Percentiles rank a stretch among this genome's conserved stretches.
These are phyloP conservation scores for Nezara viridula DNA, from an alignment of 2,888 invertebrate genomes.

Conservation along the genomic window DNA sequence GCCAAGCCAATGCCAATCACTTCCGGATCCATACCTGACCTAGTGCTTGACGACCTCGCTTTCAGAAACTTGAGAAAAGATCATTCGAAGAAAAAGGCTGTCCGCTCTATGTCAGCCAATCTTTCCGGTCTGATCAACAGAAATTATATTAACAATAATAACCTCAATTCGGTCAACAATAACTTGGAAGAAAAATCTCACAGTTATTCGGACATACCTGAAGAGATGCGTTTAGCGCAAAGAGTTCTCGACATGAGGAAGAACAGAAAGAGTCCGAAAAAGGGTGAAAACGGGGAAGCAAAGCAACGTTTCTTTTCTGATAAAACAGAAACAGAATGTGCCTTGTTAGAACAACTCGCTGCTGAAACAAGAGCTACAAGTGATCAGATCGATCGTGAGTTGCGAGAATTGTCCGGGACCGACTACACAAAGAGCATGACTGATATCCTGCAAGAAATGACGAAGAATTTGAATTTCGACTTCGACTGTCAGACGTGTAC, in stretches of 20 bases:
- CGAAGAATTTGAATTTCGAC: constrained; percentile 65
- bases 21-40: constrained; percentile 81
- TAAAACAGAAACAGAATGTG: constrained; percentile 76
- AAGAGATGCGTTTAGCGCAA: constrained; percentile 64
- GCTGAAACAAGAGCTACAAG: constrained; percentile 83
- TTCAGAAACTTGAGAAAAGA: constrained; percentile 89
- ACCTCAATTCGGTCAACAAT: constrained; percentile 60
- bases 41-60: constrained; percentile 89
- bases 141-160: constrained; percentile 62
- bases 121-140: constrained; percentile 78
- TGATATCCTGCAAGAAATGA: constrained; percentile 65
- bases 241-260: constrained; percentile 63
- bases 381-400: constrained; percentile 78
- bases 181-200: constrained; percentile 63
- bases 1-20: constrained; percentile 73
- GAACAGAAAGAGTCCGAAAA: constrained; percentile 57
- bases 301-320: constrained; percentile 60
- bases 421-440: constrained; percentile 65
- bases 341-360: constrained; percentile 78
- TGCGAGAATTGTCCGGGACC: constrained; percentile 71
- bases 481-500: constrained; percentile 63
- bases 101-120: constrained; percentile 86
- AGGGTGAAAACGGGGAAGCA: constrained; percentile 59
- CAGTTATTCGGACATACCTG: constrained; percentile 63
- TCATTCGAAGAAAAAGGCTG: constrained; percentile 79